Percentiles rank a stretch among this genome's conserved stretches.
Conservation (phyloP, 1,140 invertebrate species). For the Drosophila persimilis region DNA sequence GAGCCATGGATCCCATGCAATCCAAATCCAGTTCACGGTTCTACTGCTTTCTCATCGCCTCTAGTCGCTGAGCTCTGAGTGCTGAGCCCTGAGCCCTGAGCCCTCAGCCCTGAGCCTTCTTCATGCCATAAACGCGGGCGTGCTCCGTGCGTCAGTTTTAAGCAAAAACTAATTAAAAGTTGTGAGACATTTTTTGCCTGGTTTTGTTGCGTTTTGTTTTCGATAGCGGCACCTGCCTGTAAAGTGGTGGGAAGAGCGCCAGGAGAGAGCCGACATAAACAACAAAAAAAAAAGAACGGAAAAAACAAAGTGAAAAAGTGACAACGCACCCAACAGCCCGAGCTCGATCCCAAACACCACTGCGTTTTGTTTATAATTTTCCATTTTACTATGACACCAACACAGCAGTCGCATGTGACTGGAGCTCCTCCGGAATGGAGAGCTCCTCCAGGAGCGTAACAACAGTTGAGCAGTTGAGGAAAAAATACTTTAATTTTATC, state of each 20-base stretch:
- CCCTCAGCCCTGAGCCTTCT: conserved; percentile 3
- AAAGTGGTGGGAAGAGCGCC: conserved; percentile 1
- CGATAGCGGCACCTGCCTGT: conserved; percentile 51
- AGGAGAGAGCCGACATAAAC: conserved; percentile 33
- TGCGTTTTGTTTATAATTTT: conserved; percentile 74
- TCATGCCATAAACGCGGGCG: conserved; percentile 35
- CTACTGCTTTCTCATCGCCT: no score
- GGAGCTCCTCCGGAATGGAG: no score
- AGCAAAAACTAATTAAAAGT: conserved; percentile 82
- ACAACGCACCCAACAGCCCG: conserved; percentile 20
- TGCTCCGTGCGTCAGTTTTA: conserved; percentile 63
- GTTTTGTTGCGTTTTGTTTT: conserved; percentile 57
- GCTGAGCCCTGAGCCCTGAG: neutral
- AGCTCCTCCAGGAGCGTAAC: no score
- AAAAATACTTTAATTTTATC: conserved; percentile 44
- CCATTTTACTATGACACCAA: conserved; percentile 58
- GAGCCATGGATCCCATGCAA: no score
- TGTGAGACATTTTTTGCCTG: conserved; percentile 72
- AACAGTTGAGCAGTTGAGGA: conserved; percentile 9
- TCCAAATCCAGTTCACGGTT: no score
- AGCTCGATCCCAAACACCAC: conserved; percentile 26
- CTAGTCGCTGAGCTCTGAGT: conserved; percentile 1
- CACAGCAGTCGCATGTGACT: conserved; percentile 17
- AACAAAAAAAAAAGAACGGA: conserved; percentile 41
- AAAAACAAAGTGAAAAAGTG: conserved; percentile 18